Evolutionary conservation across 2,888 invertebrate genomes (phyloP).

Genomic region (Rhimphoctona megacephalus): DNA sequence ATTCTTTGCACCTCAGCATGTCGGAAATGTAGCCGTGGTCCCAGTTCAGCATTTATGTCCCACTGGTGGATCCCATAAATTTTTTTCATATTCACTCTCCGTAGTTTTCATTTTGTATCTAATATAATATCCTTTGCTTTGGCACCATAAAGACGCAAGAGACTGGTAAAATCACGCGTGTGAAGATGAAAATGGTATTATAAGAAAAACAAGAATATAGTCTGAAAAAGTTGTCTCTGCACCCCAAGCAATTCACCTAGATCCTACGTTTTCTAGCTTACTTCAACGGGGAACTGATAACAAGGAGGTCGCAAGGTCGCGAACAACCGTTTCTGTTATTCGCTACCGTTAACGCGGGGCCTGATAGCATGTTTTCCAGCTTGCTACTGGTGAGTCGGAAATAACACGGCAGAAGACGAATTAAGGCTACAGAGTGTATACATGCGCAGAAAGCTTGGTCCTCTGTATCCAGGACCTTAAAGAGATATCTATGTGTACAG

Average conservation of each 20-base stretch:
- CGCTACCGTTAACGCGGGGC: constrained; percentile 57
- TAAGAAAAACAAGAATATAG: constrained; percentile 12
- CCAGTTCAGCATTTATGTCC: constrained; percentile 27
- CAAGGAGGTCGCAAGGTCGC: constrained; percentile 57
- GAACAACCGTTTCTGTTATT: constrained; percentile 64
- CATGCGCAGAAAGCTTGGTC: constrained; percentile 13
- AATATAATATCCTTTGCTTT: constrained; percentile 56
- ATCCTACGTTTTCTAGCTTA: constrained; percentile 50
- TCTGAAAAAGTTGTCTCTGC: constrained; percentile 41
- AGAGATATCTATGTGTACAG: no score
- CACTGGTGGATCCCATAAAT: constrained; percentile 74
- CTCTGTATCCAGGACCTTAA: not conserved
- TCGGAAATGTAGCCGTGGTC: not conserved
- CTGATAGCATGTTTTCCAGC: constrained; percentile 53
- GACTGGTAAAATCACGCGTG: not conserved
- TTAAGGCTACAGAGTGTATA: constrained; percentile 8
- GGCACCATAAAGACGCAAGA: constrained; percentile 6
- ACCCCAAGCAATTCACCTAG: constrained; percentile 60
- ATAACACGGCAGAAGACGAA: constrained; percentile 52
- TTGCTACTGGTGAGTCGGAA: constrained; percentile 52
- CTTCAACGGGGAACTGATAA: constrained; percentile 61
- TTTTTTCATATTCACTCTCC: constrained; percentile 73
- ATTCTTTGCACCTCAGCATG: no score
- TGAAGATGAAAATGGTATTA: not conserved
- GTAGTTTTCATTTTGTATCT: constrained; percentile 61